Evolutionary conservation across 2,113 vertebrate genomes (phyloP), one percentile per base, ranked within the genome.

Genomic region (Ictidomys tridecemlineatus): DNA sequence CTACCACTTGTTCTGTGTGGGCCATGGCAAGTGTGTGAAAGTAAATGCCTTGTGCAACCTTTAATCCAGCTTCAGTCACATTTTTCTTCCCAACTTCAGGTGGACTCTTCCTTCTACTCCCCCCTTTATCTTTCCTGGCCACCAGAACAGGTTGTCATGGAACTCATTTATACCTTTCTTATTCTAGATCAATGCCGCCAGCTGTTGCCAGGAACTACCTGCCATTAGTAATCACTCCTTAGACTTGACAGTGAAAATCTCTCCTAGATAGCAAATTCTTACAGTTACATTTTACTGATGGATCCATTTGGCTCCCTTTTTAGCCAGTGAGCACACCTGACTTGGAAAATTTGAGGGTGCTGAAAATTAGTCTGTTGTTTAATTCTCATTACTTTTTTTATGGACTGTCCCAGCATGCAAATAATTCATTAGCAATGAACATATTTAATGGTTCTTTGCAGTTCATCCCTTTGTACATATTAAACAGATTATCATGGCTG

Each of bases 201-300:
- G 88, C 94, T 97, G 92, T 97, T 97, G 69, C 93, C 63, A 93
- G 86, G 93, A 97, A 89, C 82, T 93, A 39, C 80, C 96, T 97
- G 95, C 61, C 94, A 96, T 97, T 96, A 90, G 96, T 96, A 96
- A 97, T 96, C 97, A 97, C 92, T 97, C 92, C 77, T 97, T 97
- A 97, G 90, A 92, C 82, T 70, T 95, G 84, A 97, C 94, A 97
- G 87, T 85, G 90, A 63, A 96, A 73, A 67, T 90, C 72, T 97
- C 92, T 95, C 96, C 74, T 86, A 56, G 30, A 51, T 85, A 70
- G 91, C 58, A 91, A 79, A 87, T 73, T 67, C 80, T 92, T 67
- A 65, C 37, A 28, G n/a, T 93, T 87, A 93, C 83, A 67, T 73
- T 39, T 72, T 83, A 67, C 30, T 74, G 89, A 95, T 89, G 87